Conservation (phyloP, 1,140 invertebrate genomes). For the Drosophila ercepeae region DNA sequence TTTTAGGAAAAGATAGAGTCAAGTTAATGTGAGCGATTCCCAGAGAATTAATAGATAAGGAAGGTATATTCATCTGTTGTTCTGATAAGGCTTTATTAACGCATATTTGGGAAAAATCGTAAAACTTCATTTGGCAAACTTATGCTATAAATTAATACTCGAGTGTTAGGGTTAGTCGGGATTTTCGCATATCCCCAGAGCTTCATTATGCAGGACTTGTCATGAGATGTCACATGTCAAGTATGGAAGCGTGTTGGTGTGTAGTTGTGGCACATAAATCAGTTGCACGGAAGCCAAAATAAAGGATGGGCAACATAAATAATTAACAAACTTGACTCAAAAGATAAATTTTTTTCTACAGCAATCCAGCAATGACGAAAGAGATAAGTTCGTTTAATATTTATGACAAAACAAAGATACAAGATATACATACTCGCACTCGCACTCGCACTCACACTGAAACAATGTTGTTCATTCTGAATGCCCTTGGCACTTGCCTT, state of each 20-base stretch:
- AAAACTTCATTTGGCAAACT: too few species aligned
- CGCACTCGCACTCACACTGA: too few species aligned
- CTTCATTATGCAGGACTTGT: conserved; percentile 39
- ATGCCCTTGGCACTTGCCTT: conserved; percentile 78
- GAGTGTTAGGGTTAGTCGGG: not conserved
- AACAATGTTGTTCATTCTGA: conserved; percentile 42
- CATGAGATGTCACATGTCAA: conserved; percentile 63
- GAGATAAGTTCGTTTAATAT: conserved; percentile 83
- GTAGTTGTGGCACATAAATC: conserved; percentile 58
- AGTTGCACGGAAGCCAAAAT: conserved; percentile 54
- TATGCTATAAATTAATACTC: not conserved
- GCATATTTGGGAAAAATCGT: too few species aligned
- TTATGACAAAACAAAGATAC: conserved; percentile 74
- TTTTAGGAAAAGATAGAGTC: too few species aligned
- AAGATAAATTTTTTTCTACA: conserved; percentile 77
- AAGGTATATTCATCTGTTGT: too few species aligned
- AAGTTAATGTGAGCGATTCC: too few species aligned
- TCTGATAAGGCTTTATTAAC: too few species aligned
- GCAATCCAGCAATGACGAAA: conserved; percentile 56
- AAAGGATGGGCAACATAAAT: conserved; percentile 75
- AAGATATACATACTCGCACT: conserved; percentile 30
- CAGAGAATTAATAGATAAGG: too few species aligned
- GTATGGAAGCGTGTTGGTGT: not conserved
- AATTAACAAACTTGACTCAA: conserved; percentile 83
- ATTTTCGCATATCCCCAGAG: conserved; percentile 10